Conservation (phyloP, 2,888 invertebrate species). For the Glyphotaelius pellucidus region DNA sequence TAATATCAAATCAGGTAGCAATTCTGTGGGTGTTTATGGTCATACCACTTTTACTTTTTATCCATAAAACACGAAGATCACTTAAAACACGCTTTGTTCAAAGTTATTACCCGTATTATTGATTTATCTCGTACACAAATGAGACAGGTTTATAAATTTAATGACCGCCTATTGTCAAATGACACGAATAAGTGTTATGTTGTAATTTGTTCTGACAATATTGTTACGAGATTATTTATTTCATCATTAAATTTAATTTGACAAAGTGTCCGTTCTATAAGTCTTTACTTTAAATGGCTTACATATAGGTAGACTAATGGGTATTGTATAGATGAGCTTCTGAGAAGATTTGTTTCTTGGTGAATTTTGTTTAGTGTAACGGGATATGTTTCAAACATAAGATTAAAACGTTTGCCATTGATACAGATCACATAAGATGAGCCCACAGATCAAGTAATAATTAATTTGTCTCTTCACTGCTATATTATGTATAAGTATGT, state of each 20-base stretch:
- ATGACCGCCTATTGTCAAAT: not conserved
- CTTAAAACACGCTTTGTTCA: not conserved
- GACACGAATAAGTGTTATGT: not conserved
- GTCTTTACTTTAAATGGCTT: not conserved
- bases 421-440: not conserved
- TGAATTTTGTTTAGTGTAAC: slow-evolving; percentile 25
- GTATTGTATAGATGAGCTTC: not conserved
- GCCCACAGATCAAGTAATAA: not conserved
- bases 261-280: not conserved
- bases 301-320: not conserved
- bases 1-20: slow-evolving; percentile 22
- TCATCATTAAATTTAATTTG: not conserved
- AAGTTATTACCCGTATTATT: not conserved
- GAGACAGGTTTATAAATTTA: not conserved
- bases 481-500: no score
- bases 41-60: slow-evolving; percentile 12
- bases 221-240: not conserved
- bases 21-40: not conserved
- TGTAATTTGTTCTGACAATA: not conserved
- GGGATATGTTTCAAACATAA: slow-evolving; percentile 26
- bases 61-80: not conserved
- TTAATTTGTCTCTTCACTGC: not conserved
- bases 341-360: not conserved
- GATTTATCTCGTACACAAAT: not conserved
- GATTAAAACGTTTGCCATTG: not conserved